Conservation (phyloP, 1,140 invertebrate species). For the Berghia stephanieae region DNA sequence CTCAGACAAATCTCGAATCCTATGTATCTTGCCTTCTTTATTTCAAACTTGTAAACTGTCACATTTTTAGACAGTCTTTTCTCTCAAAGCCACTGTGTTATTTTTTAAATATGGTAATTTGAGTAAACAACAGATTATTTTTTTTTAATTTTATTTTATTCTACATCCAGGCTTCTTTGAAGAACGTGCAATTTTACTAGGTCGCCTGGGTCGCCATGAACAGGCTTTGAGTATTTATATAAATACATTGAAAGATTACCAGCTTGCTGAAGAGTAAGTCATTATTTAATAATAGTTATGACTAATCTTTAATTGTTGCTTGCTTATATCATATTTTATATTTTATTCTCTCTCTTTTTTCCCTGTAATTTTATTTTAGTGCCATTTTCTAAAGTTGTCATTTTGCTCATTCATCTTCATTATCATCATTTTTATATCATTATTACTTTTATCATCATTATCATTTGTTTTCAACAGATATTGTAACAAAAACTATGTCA, state of each 20-base stretch:
- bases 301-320: no score
- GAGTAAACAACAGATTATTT: no score
- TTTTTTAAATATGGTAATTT: no score
- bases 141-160: no score
- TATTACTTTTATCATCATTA: not conserved
- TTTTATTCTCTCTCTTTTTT: not conserved
- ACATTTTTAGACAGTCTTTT: no score
- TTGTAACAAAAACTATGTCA: conserved; percentile 74
- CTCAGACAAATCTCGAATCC: no score
- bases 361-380: not conserved
- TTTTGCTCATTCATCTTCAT: not conserved
- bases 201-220: conserved; percentile 86
- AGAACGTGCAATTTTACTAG: conserved; percentile 91
- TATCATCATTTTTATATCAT: not conserved
- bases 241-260: conserved; percentile 80
- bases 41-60: no score
- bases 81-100: no score
- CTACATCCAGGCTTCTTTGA: conserved; percentile 82
- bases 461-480: conserved; percentile 70
- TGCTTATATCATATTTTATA: not conserved
- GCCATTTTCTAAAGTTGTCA: no score
- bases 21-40: no score
- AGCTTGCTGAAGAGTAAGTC: conserved; percentile 76
- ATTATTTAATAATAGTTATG: no score
- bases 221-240: conserved; percentile 93